Evolutionary conservation across 2,113 vertebrate genomes (phyloP), one percentile per base, ranked within the genome.

Genomic region (Tinamus guttatus): DNA sequence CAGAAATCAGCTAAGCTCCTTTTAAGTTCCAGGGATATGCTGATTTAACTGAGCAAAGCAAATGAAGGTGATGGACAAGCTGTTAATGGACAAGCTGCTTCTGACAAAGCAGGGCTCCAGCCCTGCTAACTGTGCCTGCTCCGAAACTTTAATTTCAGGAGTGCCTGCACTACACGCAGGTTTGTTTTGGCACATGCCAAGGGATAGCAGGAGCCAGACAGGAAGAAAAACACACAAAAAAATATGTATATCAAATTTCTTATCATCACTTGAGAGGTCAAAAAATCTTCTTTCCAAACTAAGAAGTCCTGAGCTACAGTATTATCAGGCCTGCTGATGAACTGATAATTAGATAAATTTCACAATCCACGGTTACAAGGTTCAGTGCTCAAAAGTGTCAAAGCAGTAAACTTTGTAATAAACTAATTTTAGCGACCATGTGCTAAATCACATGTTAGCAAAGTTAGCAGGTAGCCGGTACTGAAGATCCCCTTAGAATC

Each of bases 331-430:
- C 70, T 45, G 25, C 30, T 80, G 62, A 91, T 63, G 27, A 93
- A 40, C 25, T 11, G 24, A 71, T 68, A n/a, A 40, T 36, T 20
- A 40, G 18, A 34, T 45, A 70, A 80, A 90, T 78, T 43, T 88
- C 68, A 60, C 56, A 88, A 68, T 63, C 91, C 28, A 27, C 40
- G 12, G 34, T 93, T n/a, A 36, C 8, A 1, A 83, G 51, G 69
- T 71, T 90, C 19, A 30, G 11, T 9, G 36, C 20, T 58, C 45
- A 47, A 45, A 89, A 67, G 56, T 0, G 0, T n/a, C 7, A 11
- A 86, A 85, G 63, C 38, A 40, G 77, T 88, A 81, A 70, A 95
- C 4, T 51, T 58, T 18, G 47, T 38, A 34, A 69, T 64, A 89
- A 93, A 71, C 11, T 78, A 4, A 0, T 84, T 68, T 68, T 58